Evolutionary conservation across 1,140 invertebrate species (phyloP).

Genomic region (Ptiloglossa arizonensis): DNA sequence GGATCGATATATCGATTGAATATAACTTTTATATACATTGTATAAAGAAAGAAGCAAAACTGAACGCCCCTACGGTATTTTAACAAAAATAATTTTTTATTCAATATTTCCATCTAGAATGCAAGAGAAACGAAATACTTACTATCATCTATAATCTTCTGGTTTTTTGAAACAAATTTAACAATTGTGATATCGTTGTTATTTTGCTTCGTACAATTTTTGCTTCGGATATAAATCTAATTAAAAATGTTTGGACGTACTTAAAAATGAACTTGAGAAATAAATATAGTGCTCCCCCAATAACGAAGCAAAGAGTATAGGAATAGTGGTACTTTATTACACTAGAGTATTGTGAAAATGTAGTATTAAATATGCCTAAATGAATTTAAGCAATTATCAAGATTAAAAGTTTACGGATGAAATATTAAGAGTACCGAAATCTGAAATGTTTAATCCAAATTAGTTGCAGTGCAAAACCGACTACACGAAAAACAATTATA

Average conservation of each 20-base stretch:
- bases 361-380: constrained; percentile 22
- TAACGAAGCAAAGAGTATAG: no score
- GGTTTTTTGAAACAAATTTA: constrained; percentile 13
- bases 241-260: no score
- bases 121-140: constrained; percentile 21
- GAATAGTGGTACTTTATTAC: background rate
- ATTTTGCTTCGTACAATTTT: constrained; percentile 10
- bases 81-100: constrained; percentile 26
- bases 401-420: background rate
- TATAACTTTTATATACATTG: no score
- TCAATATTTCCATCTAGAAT: constrained; percentile 8
- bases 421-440: constrained; percentile 2
- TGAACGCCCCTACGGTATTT: constrained; percentile 19
- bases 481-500: no score
- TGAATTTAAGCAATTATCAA: background rate
- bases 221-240: background rate
- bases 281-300: no score
- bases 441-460: background rate
- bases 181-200: constrained; percentile 13
- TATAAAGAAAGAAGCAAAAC: constrained; percentile 6
- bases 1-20: no score
- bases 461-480: background rate
- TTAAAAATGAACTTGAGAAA: no score
- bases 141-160: constrained; percentile 16
- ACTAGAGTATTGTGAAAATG: constrained; percentile 26